Percentiles rank a stretch among this genome's conserved stretches.
Conservation (phyloP, 2,888 invertebrate species). For the Gasteruption jaculator region DNA sequence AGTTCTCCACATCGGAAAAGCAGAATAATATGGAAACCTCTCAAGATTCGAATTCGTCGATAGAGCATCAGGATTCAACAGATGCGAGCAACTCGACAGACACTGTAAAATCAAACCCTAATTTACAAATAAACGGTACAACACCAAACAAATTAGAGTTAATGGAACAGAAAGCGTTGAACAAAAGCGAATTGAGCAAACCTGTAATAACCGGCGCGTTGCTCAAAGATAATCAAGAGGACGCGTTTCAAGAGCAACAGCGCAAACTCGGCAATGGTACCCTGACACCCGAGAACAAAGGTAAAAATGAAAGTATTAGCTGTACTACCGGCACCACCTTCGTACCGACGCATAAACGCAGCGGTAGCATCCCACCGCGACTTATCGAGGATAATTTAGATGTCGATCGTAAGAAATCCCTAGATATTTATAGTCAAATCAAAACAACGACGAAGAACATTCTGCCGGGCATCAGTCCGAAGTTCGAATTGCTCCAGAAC, state of each 20-base stretch:
- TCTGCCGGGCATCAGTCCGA: conserved; percentile 55
- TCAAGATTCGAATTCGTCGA: conserved; percentile 32
- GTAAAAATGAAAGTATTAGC: conserved; percentile 24
- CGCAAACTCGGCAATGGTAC: conserved; percentile 53
- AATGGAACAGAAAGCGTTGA: conserved; percentile 34
- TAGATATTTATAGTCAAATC: conserved; percentile 57
- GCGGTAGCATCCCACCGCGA: conserved; percentile 58
- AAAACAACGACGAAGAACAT: conserved; percentile 55
- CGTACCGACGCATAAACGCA: conserved; percentile 52
- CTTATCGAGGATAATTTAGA: conserved; percentile 53
- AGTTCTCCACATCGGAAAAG: conserved; percentile 10
- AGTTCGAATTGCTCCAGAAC: conserved; percentile 59
- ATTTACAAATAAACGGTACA: conserved; percentile 40
- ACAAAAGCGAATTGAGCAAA: conserved; percentile 58
- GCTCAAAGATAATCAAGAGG: conserved; percentile 60
- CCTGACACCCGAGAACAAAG: conserved; percentile 42
- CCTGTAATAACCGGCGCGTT: conserved; percentile 70
- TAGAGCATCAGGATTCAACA: conserved; percentile 41
- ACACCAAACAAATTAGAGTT: conserved; percentile 33
- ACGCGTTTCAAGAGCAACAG: conserved; percentile 53
- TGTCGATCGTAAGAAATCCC: conserved; percentile 43
- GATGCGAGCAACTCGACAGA: conserved; percentile 42
- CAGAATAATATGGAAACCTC: conserved; percentile 31
- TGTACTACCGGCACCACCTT: conserved; percentile 49
- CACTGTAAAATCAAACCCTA: conserved; percentile 40